A percentile compares a stretch with the other conserved stretches of the same genome.
These are phyloP conservation scores for Tor tambroides DNA, from an alignment of 2,113 vertebrate genomes.

Conservation along the genomic window DNA sequence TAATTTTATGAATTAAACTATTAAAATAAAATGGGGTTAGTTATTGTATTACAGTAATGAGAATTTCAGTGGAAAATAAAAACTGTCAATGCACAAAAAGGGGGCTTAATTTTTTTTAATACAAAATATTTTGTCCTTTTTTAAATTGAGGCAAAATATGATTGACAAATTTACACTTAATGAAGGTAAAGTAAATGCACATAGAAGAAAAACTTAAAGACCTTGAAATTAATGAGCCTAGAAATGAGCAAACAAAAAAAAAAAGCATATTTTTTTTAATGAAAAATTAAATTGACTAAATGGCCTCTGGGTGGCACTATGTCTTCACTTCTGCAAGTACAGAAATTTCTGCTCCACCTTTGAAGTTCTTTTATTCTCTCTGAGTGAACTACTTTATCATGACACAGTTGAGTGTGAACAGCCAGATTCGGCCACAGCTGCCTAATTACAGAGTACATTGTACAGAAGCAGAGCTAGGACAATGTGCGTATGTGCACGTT, in stretches of 20 bases:
- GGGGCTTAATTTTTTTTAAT: neutral
- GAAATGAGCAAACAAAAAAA: neutral
- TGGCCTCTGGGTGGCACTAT: neutral
- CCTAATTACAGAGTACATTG: neutral
- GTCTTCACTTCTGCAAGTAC: neutral
- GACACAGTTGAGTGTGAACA: neutral
- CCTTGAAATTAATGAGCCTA: neutral
- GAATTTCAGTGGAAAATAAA: neutral
- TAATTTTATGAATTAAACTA: neutral
- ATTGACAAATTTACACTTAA: neutral
- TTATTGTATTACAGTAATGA: neutral
- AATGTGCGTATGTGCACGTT: neutral
- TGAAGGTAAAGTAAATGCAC: neutral
- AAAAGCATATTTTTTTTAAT: no score
- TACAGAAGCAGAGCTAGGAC: neutral
- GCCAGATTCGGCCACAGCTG: neutral
- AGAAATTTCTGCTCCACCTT: neutral
- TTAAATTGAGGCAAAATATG: neutral
- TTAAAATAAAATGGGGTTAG: neutral
- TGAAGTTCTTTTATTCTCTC: neutral
- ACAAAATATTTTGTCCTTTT: neutral
- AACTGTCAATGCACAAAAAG: neutral
- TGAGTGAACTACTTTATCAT: slow-evolving; percentile 27
- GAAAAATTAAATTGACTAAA: neutral
- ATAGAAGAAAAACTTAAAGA: neutral